Base-by-base conservation (phyloP, 2,797 vertebrate species). In the Leptoclinus maculatus region DNA sequence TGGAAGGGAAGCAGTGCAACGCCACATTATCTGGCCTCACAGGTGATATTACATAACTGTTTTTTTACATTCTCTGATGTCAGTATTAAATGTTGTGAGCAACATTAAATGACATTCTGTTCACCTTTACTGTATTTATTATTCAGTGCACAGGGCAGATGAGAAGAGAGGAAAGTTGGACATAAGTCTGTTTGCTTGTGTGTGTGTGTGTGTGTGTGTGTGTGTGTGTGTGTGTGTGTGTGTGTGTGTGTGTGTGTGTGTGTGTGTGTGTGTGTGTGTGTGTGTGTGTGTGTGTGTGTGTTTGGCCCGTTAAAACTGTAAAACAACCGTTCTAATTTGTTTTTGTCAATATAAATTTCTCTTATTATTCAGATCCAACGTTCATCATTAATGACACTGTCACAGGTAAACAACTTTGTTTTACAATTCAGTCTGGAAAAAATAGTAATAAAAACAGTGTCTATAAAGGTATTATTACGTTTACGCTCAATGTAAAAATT, bases 11-110 rank as follows among this genome's bases (percentile, higher is more conserved):
- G 0, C 0, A 19, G 0, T 85, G 82, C 66, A 21, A 0, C 0
- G 0, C 0, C 0, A 0, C 1, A 27, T 0, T 2, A 2, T 0
- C 0, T 0, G 0, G 0, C 1, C 0, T 16, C 11, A 0, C 0
- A 38, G 79, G 84, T 88, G 39, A 74, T n/a, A 12, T 29, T 14
- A 66, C 17, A 25, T 39, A 11, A 34, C 12, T 54, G 4, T 53
- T 23, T 23, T 17, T 47, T 62, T 8, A 6, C 32, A 36, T 58
- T 56, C 47, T 51, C 6, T 1, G n/a, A 12, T 62, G 21, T 39
- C 3, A 53, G 29, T 45, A 43, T 27, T 57, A 11, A 19, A 12
- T 13, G 2, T 49, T 66, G 21, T 11, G 17, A 7, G 19, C 17
- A 19, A 8, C 29, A 67, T 53, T 60, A 36, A 63, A 51, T 27